phyloP scores from a whole-genome alignment of 1,140 invertebrate species.

The Scaptomyza hsui region DNA sequence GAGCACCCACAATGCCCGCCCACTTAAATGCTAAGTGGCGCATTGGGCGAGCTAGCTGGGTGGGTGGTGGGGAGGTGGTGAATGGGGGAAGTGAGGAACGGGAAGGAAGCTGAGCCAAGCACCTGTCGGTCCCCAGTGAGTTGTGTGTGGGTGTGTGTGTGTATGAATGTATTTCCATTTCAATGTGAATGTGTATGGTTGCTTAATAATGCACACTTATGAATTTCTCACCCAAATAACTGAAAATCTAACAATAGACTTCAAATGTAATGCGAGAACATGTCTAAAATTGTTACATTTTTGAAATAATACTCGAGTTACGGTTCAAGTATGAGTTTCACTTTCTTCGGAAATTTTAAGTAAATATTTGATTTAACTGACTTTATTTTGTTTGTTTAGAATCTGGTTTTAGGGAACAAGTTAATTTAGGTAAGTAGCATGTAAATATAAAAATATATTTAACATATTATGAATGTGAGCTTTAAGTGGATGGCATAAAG shows the following conservation, averaged over 20 bases:
- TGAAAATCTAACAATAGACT: slow-evolving; percentile 19
- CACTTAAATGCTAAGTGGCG: slow-evolving; percentile 81
- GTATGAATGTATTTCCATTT: not conserved
- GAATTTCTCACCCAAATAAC: slow-evolving; percentile 37
- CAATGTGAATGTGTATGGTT: slow-evolving; percentile 7
- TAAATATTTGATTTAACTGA: no score
- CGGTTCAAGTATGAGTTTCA: not conserved
- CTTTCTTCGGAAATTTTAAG: not conserved
- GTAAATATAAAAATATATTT: no score
- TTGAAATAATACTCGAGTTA: not conserved
- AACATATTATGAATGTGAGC: no score
- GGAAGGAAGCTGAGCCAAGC: slow-evolving; percentile 15
- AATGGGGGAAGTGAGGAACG: not conserved
- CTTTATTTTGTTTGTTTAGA: no score
- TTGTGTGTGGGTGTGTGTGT: not conserved
- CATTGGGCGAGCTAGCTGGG: slow-evolving; percentile 30
- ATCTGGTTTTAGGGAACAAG: no score
- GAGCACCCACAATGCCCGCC: slow-evolving; percentile 61
- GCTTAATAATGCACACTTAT: slow-evolving; percentile 50
- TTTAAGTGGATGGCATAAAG: no score
- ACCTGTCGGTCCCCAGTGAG: slow-evolving; percentile 35
- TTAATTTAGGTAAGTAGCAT: no score
- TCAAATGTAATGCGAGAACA: slow-evolving; percentile 4
- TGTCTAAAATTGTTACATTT: slow-evolving; percentile 2
- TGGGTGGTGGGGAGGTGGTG: no score